Evolutionary conservation across 1,140 invertebrate genomes (phyloP).

Genomic region (Ptiloglossa arizonensis): DNA sequence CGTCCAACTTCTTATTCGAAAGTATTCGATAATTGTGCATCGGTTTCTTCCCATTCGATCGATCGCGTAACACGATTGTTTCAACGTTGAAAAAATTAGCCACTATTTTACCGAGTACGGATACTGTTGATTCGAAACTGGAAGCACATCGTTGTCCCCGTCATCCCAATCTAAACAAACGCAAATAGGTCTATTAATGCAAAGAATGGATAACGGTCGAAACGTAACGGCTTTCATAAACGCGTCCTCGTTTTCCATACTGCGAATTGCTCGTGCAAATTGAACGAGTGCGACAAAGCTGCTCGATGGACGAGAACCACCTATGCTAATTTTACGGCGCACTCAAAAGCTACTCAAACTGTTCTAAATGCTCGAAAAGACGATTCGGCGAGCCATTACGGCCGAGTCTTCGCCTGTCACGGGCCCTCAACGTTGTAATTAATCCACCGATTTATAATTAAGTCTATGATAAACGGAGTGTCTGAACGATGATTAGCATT

Average conservation of each 20-base stretch:
- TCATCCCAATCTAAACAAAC: too few relatives aligned
- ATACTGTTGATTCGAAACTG: too few relatives aligned
- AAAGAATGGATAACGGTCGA: background rate
- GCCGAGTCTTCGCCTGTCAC: conserved; percentile 44
- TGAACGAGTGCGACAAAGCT: background rate
- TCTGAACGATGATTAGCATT: conserved; percentile 59
- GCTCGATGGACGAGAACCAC: background rate
- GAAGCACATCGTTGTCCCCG: too few relatives aligned
- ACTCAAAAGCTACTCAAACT: background rate
- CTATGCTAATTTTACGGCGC: background rate
- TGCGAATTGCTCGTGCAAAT: background rate
- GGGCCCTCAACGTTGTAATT: conserved; percentile 51
- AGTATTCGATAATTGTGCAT: too few relatives aligned
- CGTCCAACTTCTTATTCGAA: too few relatives aligned
- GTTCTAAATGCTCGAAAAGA: background rate
- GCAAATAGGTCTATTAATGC: too few relatives aligned
- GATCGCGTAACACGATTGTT: too few relatives aligned
- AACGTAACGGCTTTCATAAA: background rate
- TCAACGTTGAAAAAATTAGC: too few relatives aligned
- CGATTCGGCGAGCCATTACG: background rate
- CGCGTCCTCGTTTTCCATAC: background rate
- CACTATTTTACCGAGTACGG: too few relatives aligned
- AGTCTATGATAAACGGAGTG: conserved; percentile 65
- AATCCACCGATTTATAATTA: conserved; percentile 64
- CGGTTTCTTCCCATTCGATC: too few relatives aligned